Evolutionary conservation across 2,888 invertebrate genomes (phyloP).

Genomic region (Ormyrus rosae): DNA sequence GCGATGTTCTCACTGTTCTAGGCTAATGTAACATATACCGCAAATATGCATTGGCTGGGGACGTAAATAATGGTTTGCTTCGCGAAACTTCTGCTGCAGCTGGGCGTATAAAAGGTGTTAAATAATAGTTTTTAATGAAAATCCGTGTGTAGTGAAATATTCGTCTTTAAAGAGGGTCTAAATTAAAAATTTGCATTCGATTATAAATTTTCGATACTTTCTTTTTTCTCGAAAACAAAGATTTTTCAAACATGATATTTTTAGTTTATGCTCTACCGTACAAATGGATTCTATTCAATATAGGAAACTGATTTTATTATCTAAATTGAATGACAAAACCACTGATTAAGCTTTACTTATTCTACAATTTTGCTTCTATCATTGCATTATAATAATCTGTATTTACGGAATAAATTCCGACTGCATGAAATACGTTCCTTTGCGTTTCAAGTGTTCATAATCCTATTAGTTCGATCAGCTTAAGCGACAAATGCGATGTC

Average conservation of each 20-base stretch:
- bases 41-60: neutral
- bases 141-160: too few species aligned
- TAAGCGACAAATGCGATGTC: constrained; percentile 38
- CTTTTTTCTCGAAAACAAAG: too few species aligned
- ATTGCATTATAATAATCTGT: constrained; percentile 39
- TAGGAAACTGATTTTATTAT: neutral
- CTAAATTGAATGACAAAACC: neutral
- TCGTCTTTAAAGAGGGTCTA: too few species aligned
- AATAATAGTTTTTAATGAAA: too few species aligned
- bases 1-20: constrained; percentile 29
- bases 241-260: too few species aligned
- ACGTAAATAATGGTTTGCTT: too few species aligned
- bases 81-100: too few species aligned
- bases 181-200: too few species aligned
- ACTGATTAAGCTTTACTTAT: constrained; percentile 55
- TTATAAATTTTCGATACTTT: too few species aligned
- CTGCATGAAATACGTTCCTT: constrained; percentile 50
- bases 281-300: neutral
- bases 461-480: constrained; percentile 63
- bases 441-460: constrained; percentile 62
- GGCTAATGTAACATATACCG: constrained; percentile 29
- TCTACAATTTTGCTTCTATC: constrained; percentile 54
- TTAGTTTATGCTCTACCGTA: neutral
- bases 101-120: too few species aligned
- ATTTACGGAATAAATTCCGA: constrained; percentile 29